phyloP scores from a whole-genome alignment of 1,140 invertebrate genomes.

The Mactra quadrangularis region DNA sequence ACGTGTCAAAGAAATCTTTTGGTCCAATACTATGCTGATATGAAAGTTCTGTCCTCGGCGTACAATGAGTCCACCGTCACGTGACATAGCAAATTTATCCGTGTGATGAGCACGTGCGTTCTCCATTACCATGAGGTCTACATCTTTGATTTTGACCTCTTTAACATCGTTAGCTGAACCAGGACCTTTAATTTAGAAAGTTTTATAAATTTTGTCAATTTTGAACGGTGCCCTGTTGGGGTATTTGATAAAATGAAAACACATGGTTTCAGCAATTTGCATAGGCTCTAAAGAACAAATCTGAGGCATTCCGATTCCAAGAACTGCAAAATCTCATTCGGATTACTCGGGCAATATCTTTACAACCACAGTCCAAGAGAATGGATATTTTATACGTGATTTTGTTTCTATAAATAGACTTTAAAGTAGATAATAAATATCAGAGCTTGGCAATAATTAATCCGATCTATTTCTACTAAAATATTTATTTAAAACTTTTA shows the following conservation, averaged over 20 bases:
- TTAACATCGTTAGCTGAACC: background rate
- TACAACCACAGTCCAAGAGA: too few relatives aligned
- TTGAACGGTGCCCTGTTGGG: background rate
- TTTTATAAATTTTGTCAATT: background rate
- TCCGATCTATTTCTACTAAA: too few relatives aligned
- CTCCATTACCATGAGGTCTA: constrained; percentile 61
- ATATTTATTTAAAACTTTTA: too few relatives aligned
- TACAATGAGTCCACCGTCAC: constrained; percentile 37
- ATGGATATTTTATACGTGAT: background rate
- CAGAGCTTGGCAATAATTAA: too few relatives aligned
- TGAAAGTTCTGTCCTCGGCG: constrained; percentile 53
- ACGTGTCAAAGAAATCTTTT: constrained; percentile 15
- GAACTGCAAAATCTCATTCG: too few relatives aligned
- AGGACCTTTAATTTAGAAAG: background rate
- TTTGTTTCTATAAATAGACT: too few relatives aligned
- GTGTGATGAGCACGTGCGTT: constrained; percentile 66
- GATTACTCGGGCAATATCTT: background rate
- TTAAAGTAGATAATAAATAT: too few relatives aligned
- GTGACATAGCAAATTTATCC: constrained; percentile 28
- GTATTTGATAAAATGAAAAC: too few relatives aligned
- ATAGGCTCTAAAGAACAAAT: too few relatives aligned
- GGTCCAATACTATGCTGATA: constrained; percentile 33
- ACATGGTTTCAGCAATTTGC: too few relatives aligned
- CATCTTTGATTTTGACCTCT: constrained; percentile 57
- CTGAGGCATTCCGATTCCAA: too few relatives aligned